Evolutionary conservation across 2,113 vertebrate species (phyloP), one percentile per base, ranked within the genome.

Genomic region (Amia ocellicauda): DNA sequence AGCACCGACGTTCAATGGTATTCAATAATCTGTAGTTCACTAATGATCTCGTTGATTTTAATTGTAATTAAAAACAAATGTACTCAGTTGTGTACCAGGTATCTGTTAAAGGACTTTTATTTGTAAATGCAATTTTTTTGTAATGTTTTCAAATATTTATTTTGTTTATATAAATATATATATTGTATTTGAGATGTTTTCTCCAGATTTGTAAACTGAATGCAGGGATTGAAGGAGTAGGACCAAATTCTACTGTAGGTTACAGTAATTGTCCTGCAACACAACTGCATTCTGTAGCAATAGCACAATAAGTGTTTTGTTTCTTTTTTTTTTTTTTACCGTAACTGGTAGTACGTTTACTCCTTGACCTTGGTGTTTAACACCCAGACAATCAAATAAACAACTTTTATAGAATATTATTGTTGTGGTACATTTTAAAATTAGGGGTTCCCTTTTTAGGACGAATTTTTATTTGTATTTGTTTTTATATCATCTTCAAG

Each of bases 371-470:
- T 70, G 65, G 68, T 64, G 63, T 68, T 66, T 28, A 40, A 70
- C 68, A 60, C 68, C 26, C 24, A 31, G 40, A 63, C n/a, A 58
- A 63, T 70, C 20, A 62, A 78, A 74, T 70, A 78, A 75, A 74
- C 56, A 58, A 0, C 7, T 42, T 69, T 76, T 77, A 5, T 69
- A 29, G 45, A 69, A 74, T 68, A 71, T 22, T 14, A 59, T 26
- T 41, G 56, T 40, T 68, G 65, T 67, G 68, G 47, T 62, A 68
- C 26, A 49, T 66, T 59, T 67, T 59, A 63, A 68, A 22, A 66
- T 43, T 56, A 72, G 64, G 62, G 72, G 71, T 70, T 53, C 47
- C 5, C 31, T 36, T 36, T 36, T 11, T 1, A 7, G 31, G 31
- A 36, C 5, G 11, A 36, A 36, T 7, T 36, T n/a, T n/a, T n/a